Evolutionary conservation across 2,113 vertebrate genomes (phyloP), one percentile per base, ranked within the genome.

Genomic region (Zosterops japonicus): DNA sequence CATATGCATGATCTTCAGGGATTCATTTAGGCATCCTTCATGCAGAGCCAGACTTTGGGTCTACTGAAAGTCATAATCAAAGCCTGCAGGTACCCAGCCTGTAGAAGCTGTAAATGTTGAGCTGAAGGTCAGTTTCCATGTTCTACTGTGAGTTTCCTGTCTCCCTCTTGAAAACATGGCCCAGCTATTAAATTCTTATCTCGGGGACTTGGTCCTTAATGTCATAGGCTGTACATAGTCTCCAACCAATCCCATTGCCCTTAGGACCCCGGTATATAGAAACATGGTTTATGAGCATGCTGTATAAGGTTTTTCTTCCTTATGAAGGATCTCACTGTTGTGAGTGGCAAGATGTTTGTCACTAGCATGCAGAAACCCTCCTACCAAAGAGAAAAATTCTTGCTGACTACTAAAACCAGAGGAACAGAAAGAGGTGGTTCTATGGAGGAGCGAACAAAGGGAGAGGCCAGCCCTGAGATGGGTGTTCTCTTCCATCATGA

Each of bases 371-470:
- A 92, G 76, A 90, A 89, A 78, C 22, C 6, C 19, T 78, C 44
- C 79, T 81, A 61, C 64, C 69, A 84, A 84, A 68, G n/a, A 60
- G 24, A 83, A 94, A 93, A 90, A 72, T 64, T 28, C 57, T 90
- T 55, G 47, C 79, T 90, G 87, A 89, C 68, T 89, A 44, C 47
- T 31, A 82, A 94, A 96, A 23, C 65, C 52, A 20, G 94, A 92
- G 52, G 76, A 77, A 79, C 28, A 83, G 42, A 89, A 35, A 75
- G 46, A 69, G 56, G 53, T 56, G 50, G 22, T 71, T 96, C 82
- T 82, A 14, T 46, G 65, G 46, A 74, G 52, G 60, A 78, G 14
- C 0, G 0, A 94, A 89, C 4, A 74, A 94, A 94, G 59, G 25
- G 23, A 56, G 83, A 94, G 18, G 20, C 47, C 22, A 33, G 44